These are phyloP conservation scores for Acestrorhynchus altus DNA, from an alignment of 2,797 vertebrate species.

Conservation along the genomic window DNA sequence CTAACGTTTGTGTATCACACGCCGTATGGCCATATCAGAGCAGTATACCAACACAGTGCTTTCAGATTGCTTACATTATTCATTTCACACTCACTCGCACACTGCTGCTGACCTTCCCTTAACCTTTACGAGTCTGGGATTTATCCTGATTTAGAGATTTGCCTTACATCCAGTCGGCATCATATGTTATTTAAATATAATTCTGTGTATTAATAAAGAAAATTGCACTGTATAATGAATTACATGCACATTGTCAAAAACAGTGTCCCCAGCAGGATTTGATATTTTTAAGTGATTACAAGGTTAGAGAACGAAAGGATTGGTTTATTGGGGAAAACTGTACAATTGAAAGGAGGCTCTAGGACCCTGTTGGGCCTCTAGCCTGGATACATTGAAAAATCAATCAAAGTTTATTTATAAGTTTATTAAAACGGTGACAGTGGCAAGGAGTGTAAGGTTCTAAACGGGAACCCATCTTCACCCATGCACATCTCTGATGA, in stretches of 20 bases:
- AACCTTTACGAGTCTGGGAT: constrained; percentile 23
- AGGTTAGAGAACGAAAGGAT: too few species aligned
- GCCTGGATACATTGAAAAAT: too few species aligned
- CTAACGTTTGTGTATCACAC: constrained; percentile 50
- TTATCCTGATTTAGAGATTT: neutral
- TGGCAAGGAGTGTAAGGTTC: too few species aligned
- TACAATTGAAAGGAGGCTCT: too few species aligned
- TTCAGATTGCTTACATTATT: constrained; percentile 74
- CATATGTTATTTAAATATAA: neutral
- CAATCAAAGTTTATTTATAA: too few species aligned
- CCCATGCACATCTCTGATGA: too few species aligned
- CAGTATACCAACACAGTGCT: constrained; percentile 72
- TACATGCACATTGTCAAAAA: neutral
- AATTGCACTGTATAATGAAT: neutral
- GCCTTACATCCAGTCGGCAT: neutral
- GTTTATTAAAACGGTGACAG: too few species aligned
- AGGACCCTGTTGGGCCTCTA: too few species aligned
- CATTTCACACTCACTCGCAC: constrained; percentile 55
- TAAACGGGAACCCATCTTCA: too few species aligned
- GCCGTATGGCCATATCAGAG: constrained; percentile 30
- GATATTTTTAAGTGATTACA: too few species aligned
- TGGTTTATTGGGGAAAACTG: too few species aligned
- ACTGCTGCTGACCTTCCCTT: neutral
- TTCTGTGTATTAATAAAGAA: neutral
- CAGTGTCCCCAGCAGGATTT: too few species aligned